phyloP scores from a whole-genome alignment of 2,113 vertebrate genomes.

The Neogale vison region DNA sequence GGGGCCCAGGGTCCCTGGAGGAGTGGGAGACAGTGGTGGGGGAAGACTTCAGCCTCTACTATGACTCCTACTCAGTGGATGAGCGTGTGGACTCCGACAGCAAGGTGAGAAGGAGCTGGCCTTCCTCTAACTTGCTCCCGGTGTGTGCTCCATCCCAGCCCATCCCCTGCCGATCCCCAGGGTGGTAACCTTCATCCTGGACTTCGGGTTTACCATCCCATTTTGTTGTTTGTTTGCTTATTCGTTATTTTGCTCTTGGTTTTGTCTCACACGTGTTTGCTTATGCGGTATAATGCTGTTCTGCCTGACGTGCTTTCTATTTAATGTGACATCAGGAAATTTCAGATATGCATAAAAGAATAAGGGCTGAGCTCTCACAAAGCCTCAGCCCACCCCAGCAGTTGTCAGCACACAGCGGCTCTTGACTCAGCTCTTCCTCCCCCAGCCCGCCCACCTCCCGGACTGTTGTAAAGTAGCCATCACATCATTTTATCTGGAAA shows the following conservation, averaged over 20 bases:
- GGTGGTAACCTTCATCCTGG: neutral
- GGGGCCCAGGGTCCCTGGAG: slow-evolving; percentile 63
- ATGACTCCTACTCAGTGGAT: slow-evolving; percentile 85
- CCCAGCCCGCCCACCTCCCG: no score
- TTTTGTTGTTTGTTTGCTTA: neutral
- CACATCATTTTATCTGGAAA: neutral
- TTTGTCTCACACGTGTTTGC: neutral
- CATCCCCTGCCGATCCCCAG: neutral
- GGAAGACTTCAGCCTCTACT: slow-evolving; percentile 85
- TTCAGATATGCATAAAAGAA: neutral
- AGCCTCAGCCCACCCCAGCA: neutral
- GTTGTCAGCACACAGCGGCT: neutral
- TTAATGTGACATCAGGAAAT: neutral
- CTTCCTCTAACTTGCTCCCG: neutral
- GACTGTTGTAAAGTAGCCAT: neutral
- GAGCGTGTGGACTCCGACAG: slow-evolving; percentile 86
- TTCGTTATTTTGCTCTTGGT: neutral
- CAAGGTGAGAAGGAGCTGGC: slow-evolving; percentile 82
- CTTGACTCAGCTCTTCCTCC: neutral
- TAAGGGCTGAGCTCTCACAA: neutral
- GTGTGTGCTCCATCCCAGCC: neutral
- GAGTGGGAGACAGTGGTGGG: slow-evolving; percentile 86
- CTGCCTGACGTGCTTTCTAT: neutral
- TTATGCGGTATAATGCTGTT: neutral
- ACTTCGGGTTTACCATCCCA: neutral